Conservation (phyloP, 2,113 vertebrate species). For the Delphinapterus leucas region DNA sequence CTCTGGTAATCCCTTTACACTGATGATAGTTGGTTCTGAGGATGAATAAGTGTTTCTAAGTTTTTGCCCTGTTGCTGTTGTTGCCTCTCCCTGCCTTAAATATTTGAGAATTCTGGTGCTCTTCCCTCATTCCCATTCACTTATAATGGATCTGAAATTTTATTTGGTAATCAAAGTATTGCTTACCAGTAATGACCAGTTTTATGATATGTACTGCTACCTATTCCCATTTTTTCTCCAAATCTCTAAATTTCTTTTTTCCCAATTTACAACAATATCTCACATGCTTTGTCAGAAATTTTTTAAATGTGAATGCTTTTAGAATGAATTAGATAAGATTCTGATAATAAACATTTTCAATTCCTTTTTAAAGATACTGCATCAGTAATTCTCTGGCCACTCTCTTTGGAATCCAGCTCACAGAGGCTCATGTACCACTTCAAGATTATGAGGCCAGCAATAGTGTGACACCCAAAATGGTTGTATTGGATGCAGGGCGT, state of each 20-base stretch:
- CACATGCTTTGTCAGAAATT: background rate
- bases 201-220: background rate
- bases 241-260: background rate
- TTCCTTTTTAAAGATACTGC: slow-evolving; percentile 79
- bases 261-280: background rate
- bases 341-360: background rate
- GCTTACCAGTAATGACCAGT: background rate
- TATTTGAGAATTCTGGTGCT: background rate
- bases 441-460: slow-evolving; percentile 54
- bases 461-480: slow-evolving; percentile 68
- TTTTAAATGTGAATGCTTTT: background rate
- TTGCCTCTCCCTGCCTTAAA: background rate
- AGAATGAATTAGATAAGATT: background rate
- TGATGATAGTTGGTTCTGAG: background rate
- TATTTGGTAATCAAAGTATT: background rate
- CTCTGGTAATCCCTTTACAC: background rate
- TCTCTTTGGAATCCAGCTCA: slow-evolving; percentile 81
- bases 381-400: slow-evolving; percentile 83
- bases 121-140: background rate
- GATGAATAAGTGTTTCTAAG: background rate
- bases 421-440: slow-evolving; percentile 83
- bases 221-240: background rate
- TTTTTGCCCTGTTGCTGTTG: background rate
- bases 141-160: background rate
- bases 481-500: slow-evolving; percentile 74